Conservation (phyloP, 2,888 invertebrate genomes). For the Colostygia pectinataria region DNA sequence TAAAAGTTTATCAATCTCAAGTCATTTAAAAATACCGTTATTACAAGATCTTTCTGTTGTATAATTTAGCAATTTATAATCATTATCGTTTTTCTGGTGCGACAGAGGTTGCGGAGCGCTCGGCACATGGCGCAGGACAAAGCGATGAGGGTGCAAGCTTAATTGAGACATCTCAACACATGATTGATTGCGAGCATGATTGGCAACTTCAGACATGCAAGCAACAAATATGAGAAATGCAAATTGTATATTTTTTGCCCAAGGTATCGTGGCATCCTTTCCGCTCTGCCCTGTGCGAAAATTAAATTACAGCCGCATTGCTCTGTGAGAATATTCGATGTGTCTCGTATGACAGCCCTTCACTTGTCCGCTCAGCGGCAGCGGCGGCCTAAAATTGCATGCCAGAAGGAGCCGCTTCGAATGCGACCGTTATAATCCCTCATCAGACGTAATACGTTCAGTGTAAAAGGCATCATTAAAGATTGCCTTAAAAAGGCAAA, state of each 20-base stretch:
- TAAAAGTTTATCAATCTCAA: slow-evolving; percentile 38
- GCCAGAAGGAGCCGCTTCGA: slow-evolving; percentile 56
- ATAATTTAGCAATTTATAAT: slow-evolving; percentile 77
- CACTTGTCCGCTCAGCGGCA: slow-evolving; percentile 55
- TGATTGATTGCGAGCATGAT: slow-evolving; percentile 76
- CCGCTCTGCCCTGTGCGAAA: slow-evolving; percentile 52
- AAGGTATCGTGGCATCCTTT: slow-evolving; percentile 50
- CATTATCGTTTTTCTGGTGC: slow-evolving; percentile 68
- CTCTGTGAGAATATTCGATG: slow-evolving; percentile 66
- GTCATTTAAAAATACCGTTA: slow-evolving; percentile 56
- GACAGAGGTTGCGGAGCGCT: slow-evolving; percentile 47
- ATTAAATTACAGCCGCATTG: slow-evolving; percentile 64
- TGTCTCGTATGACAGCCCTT: slow-evolving; percentile 77
- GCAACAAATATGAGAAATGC: slow-evolving; percentile 58
- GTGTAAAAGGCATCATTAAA: slow-evolving; percentile 80
- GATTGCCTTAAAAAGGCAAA: slow-evolving; percentile 79
- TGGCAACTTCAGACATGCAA: slow-evolving; percentile 61
- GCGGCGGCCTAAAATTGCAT: slow-evolving; percentile 54
- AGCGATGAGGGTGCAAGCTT: slow-evolving; percentile 60
- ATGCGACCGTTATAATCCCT: slow-evolving; percentile 76
- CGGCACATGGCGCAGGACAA: slow-evolving; percentile 28
- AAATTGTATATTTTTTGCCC: slow-evolving; percentile 60
- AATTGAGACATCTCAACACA: slow-evolving; percentile 76
- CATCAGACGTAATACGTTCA: slow-evolving; percentile 71
- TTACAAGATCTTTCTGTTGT: slow-evolving; percentile 52